phyloP scores from a whole-genome alignment of 2,113 vertebrate species.

The Emydura subglobosa region DNA sequence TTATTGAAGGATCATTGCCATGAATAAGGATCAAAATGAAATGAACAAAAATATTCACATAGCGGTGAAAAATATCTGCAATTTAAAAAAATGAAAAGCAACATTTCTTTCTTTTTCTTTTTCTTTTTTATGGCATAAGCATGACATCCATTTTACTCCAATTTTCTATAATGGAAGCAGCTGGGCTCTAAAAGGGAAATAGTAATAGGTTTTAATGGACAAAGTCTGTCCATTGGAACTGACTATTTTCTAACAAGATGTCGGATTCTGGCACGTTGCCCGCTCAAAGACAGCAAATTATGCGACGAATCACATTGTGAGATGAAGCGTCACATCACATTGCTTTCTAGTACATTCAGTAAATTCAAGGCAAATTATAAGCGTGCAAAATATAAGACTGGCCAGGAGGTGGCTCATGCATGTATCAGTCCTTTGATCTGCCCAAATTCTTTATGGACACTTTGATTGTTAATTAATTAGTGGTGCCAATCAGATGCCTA shows the following conservation, averaged over 20 bases:
- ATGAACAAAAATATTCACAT: constrained; percentile 43
- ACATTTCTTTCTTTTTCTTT: constrained; percentile 45
- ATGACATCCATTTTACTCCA: constrained; percentile 50
- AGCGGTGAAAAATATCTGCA: constrained; percentile 25
- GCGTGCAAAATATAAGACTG: background rate
- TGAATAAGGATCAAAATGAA: constrained; percentile 40
- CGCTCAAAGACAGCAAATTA: background rate
- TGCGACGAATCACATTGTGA: background rate
- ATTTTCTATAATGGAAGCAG: constrained; percentile 62
- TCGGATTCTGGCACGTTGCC: constrained; percentile 59
- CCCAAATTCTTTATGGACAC: background rate
- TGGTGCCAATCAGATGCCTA: background rate
- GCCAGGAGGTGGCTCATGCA: too few species aligned
- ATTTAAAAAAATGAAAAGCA: constrained; percentile 44
- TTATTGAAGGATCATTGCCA: constrained; percentile 44
- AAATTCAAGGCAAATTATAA: constrained; percentile 8
- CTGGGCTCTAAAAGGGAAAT: constrained; percentile 36
- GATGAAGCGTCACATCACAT: background rate
- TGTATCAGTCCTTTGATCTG: background rate
- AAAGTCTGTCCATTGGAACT: constrained; percentile 63
- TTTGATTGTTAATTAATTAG: constrained; percentile 5
- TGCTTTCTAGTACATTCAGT: background rate
- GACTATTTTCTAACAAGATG: constrained; percentile 43
- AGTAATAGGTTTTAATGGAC: constrained; percentile 68
- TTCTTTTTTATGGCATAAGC: constrained; percentile 50